Percentiles rank a stretch among this genome's conserved stretches.
Evolutionary conservation across 2,113 vertebrate species (phyloP).

Genomic region (Crotalus helleri): DNA sequence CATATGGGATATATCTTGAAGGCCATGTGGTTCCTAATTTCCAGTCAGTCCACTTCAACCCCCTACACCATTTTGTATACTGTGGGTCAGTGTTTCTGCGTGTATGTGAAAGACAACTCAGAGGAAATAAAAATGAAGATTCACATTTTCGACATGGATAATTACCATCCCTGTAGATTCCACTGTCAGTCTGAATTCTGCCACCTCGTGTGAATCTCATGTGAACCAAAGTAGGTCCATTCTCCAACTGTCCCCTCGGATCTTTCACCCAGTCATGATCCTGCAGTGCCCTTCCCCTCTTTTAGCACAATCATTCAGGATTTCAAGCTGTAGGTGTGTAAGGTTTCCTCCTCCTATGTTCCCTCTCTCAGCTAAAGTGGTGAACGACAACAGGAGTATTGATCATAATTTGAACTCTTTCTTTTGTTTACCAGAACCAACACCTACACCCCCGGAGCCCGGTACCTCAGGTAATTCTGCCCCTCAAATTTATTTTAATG

Average conservation of each 20-base stretch:
- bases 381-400: too few species aligned
- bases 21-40: too few species aligned
- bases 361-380: accelerated
- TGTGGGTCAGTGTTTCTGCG: neutral
- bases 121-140: neutral
- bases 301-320: neutral
- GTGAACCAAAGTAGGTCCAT: neutral
- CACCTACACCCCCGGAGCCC: neutral
- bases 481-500: too few species aligned
- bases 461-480: too few species aligned
- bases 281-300: neutral
- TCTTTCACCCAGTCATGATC: neutral
- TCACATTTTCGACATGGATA: neutral
- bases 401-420: too few species aligned
- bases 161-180: neutral
- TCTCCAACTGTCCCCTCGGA: neutral
- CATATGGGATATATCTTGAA: too few species aligned
- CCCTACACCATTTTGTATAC: neutral
- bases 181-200: neutral
- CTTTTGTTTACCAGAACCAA: neutral
- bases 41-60: too few species aligned
- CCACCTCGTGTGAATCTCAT: neutral
- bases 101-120: neutral
- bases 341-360: neutral
- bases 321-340: neutral